A percentile compares a stretch with the other conserved stretches of the same genome.
These are phyloP conservation scores for Kuschelorhynchus macadamiae DNA, from an alignment of 2,888 invertebrate species.

Conservation along the genomic window DNA sequence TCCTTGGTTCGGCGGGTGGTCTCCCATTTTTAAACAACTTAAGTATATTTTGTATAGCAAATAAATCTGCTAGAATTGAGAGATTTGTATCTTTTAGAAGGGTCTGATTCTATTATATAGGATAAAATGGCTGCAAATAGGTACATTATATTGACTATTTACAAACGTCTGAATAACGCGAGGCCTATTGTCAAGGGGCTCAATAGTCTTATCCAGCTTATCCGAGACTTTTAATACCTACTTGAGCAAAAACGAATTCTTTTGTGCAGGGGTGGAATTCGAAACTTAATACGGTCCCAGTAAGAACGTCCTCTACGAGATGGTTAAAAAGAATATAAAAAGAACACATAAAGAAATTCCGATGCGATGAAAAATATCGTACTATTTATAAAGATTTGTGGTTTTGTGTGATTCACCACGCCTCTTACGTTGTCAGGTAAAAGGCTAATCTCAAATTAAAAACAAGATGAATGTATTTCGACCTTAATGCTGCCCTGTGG, in stretches of 20 bases:
- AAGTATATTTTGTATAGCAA: too few species aligned
- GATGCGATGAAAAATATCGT: constrained; percentile 22
- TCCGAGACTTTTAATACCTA: constrained; percentile 30
- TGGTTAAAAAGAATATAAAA: constrained; percentile 14
- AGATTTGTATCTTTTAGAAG: constrained; percentile 32
- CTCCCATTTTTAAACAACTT: too few species aligned
- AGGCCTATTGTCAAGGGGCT: constrained; percentile 40
- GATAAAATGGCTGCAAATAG: constrained; percentile 16
- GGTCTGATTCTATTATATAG: constrained; percentile 22
- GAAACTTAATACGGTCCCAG: constrained; percentile 19
- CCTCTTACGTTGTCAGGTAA: constrained; percentile 26
- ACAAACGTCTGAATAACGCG: constrained; percentile 31
- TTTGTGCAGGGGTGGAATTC: constrained; percentile 23
- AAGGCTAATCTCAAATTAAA: constrained; percentile 36
- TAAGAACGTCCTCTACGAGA: neutral
- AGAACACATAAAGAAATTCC: constrained; percentile 16
- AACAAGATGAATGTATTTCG: constrained; percentile 40
- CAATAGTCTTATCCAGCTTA: constrained; percentile 28
- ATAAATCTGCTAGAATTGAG: constrained; percentile 33
- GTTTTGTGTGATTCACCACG: constrained; percentile 41
- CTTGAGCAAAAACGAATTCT: constrained; percentile 31
- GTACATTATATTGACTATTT: constrained; percentile 20
- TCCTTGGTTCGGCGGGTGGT: too few species aligned
- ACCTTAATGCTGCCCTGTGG: constrained; percentile 33
- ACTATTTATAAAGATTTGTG: constrained; percentile 40